Base-by-base conservation (phyloP, 2,113 vertebrate genomes). In the Corapipo altera region DNA sequence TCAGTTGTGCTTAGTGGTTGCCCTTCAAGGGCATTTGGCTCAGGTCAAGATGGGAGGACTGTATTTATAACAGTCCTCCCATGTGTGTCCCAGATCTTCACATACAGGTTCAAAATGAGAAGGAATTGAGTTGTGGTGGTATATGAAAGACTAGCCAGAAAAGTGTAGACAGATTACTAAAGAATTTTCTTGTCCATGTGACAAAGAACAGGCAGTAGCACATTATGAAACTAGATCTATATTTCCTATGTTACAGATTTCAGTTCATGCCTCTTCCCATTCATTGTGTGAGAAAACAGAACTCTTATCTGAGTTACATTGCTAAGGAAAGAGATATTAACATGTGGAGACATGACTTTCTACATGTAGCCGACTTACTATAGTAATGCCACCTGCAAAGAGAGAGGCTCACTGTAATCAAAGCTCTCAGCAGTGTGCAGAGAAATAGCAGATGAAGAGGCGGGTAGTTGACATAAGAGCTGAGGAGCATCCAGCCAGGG, bases 391-490 rank as follows among this genome's bases (percentile, higher is more conserved):
- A 72, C 75, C 72, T 83, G 85, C 71, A 43, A 62, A 44, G 79
- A 83, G 74, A 51, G 82, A 51, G 51, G 59, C 65, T 39, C 0
- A 0, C 64, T 70, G 55, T 17, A 49, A 80, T 80, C 71, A 86
- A 27, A 73, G 55, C 67, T 83, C 85, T 79, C 7, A 1, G 83
- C 55, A 62, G 67, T 3, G 22, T 24, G 76, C 83, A 67, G 83
- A 66, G 69, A 61, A 66, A 76, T 17, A 73, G 66, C 88, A 93
- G 90, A 83, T 93, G 85, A 95, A 51, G 82, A 88, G 85, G 82
- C 0, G 2, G 43, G 46, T 44, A 91, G 51, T 4, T 94, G 69
- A 85, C 55, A 37, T 32, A 77, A 88, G 79, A 88, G 67, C 79
- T 66, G 59, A 67, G 46, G 58, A 92, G 46, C 27, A 74, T 51